Base-by-base conservation (phyloP, 2,113 vertebrate species). In the Struthidea cinerea region DNA sequence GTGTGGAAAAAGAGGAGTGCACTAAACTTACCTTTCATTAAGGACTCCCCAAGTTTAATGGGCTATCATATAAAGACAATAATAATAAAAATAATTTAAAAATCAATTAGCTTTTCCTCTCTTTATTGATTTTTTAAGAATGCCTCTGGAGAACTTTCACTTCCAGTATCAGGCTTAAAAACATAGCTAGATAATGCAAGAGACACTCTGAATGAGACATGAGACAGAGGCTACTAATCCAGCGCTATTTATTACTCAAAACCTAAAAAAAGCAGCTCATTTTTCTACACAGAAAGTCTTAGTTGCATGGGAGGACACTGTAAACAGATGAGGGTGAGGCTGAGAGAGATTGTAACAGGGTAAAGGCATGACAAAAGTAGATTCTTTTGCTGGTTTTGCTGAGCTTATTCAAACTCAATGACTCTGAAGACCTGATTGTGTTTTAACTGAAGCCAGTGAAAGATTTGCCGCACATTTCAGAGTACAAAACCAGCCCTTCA, bases 401-500 rank as follows among this genome's bases (percentile, higher is more conserved):
- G 82, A 44, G 67, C 3, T 90, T 57, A 37, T 56, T 91, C 59
- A 69, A 85, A 83, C 27, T 28, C 32, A 68, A 39, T 35, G 57
- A 61, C 26, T 71, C 59, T 6, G 46, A 93, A 59, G 68, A 61
- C 35, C 65, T 50, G 27, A 63, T 85, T 42, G 63, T 70, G 55
- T 24, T 68, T 57, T 69, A 81, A 55, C n/a, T 53, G 69, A 81
- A 90, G 59, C 80, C 84, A 56, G 60, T 0, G 18, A 74, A 75
- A 80, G 86, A 63, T 95, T 89, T 89, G 88, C 84, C 60, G 81
- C 90, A 86, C 76, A 41, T 94, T 92, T 91, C 76, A 82, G 41
- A 52, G 81, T 82, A 95, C 81, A 96, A 90, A 83, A 94, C 64
- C 83, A 87, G 81, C 50, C 81, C 75, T 94, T 86, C 50, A 86